These are phyloP conservation scores for Hippocampus barbouri DNA, from an alignment of 2,113 vertebrate species.

Conservation along the genomic window DNA sequence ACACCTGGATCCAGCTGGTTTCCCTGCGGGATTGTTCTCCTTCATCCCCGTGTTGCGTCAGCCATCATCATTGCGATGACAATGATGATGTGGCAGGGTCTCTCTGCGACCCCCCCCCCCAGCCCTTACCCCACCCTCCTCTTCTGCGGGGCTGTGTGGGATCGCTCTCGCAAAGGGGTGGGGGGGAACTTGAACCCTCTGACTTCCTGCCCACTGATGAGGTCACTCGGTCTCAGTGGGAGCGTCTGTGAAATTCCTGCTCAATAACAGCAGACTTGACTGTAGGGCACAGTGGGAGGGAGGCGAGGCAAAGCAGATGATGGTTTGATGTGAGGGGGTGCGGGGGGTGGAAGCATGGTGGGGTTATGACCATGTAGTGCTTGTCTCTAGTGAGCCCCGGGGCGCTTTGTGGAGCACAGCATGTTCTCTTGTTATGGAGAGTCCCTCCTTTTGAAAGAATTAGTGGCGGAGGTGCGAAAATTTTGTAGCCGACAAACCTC, in stretches of 20 bases:
- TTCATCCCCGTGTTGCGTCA: conserved; percentile 9
- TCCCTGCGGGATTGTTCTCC: conserved; percentile 32
- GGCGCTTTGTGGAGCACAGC: conserved; percentile 46
- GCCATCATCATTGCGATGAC: conserved; percentile 25
- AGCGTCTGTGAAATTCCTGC: conserved; percentile 71
- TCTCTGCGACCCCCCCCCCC: conserved; percentile 27
- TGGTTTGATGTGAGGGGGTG: conserved; percentile 19
- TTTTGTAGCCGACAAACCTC: conserved; percentile 42
- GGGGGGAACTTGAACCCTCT: conserved; percentile 69
- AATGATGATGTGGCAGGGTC: conserved; percentile 52
- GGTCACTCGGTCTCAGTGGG: conserved; percentile 73
- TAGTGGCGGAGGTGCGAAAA: conserved; percentile 29
- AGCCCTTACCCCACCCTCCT: conserved; percentile 35
- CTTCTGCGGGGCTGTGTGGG: conserved; percentile 65
- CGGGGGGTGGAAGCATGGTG: conserved; percentile 14
- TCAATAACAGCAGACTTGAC: conserved; percentile 55
- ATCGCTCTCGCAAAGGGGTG: conserved; percentile 63
- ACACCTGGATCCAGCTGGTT: conserved; percentile 54
- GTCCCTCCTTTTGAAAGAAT: conserved; percentile 31
- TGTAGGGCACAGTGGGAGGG: conserved; percentile 26
- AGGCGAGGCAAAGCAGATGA: conserved; percentile 22
- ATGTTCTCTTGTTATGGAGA: conserved; percentile 55
- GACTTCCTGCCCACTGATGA: conserved; percentile 77
- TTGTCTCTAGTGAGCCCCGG: conserved; percentile 37
- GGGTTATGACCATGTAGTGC: conserved; percentile 13